These are phyloP conservation scores for Stichodactyla mertensii DNA, from an alignment of 64 coral and sea anemone genomes.

Conservation along the genomic window DNA sequence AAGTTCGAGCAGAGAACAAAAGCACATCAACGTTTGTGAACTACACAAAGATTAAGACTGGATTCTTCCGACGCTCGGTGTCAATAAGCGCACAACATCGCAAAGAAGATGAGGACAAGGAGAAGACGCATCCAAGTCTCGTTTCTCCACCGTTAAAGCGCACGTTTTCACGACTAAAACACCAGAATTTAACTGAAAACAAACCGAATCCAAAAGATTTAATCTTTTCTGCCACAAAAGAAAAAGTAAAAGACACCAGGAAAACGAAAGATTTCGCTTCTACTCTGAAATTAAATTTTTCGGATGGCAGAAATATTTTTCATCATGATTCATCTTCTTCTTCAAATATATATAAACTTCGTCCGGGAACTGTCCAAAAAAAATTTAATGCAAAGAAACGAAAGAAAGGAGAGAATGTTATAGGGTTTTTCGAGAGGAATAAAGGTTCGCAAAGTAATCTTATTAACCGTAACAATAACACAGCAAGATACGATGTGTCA, in stretches of 20 bases:
- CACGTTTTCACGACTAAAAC: background rate
- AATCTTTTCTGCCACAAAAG: background rate
- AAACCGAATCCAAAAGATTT: background rate
- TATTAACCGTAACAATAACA: background rate
- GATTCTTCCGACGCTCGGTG: slow-evolving; percentile 77
- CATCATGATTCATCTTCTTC: background rate
- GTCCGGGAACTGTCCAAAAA: background rate
- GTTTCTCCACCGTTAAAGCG: slow-evolving; percentile 34
- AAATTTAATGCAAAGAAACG: background rate
- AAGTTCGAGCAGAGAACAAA: slow-evolving; percentile 60
- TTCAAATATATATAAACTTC: background rate
- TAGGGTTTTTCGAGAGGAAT: background rate
- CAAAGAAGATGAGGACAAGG: background rate
- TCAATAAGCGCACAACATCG: background rate
- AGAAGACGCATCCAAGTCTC: slow-evolving; percentile 15
- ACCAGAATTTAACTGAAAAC: background rate
- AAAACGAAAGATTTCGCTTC: background rate
- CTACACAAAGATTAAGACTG: slow-evolving; percentile 95
- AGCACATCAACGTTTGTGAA: slow-evolving; percentile 62
- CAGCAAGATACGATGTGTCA: background rate
- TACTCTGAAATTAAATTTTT: background rate
- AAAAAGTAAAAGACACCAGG: background rate
- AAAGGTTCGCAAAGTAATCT: background rate
- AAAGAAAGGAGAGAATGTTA: background rate
- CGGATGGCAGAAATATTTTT: background rate